Percentiles rank a stretch among this genome's conserved stretches.
Evolutionary conservation across 2,113 vertebrate species (phyloP).

Genomic region (Pelobates fuscus): DNA sequence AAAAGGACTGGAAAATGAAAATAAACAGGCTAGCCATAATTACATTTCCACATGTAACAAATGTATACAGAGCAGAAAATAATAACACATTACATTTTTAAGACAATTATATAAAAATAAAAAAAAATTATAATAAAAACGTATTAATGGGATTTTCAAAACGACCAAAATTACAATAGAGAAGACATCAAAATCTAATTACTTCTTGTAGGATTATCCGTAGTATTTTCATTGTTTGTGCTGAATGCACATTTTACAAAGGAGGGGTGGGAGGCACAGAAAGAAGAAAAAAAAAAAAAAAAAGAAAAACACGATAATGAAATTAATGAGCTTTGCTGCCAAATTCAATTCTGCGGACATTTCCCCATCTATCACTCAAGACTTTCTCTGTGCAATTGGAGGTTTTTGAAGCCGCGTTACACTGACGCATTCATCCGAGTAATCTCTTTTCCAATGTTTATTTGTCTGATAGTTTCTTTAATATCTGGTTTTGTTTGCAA

Average conservation of each 20-base stretch:
- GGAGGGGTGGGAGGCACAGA: neutral
- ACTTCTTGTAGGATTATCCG: slow-evolving; percentile 38
- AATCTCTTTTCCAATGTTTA: slow-evolving; percentile 12
- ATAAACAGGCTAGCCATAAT: slow-evolving; percentile 6
- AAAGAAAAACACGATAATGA: slow-evolving; percentile 26
- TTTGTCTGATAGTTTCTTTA: slow-evolving; percentile 8
- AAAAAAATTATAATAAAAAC: slow-evolving; percentile 15
- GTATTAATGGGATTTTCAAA: slow-evolving; percentile 39
- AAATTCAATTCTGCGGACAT: slow-evolving; percentile 28
- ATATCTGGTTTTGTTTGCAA: neutral
- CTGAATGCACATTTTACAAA: slow-evolving; percentile 34
- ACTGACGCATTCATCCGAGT: slow-evolving; percentile 8
- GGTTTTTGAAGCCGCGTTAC: neutral
- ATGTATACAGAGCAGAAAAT: slow-evolving; percentile 3
- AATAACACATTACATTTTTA: too few relatives aligned
- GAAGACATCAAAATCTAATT: slow-evolving; percentile 44
- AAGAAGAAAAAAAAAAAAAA: neutral
- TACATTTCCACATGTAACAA: slow-evolving; percentile 19
- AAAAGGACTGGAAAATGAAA: neutral
- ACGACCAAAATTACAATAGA: slow-evolving; percentile 31
- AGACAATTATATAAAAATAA: neutral
- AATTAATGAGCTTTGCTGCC: slow-evolving; percentile 46
- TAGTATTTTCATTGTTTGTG: slow-evolving; percentile 20
- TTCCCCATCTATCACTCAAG: slow-evolving; percentile 22
- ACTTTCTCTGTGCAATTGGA: slow-evolving; percentile 9